These are phyloP conservation scores for Euleptes europaea DNA, from an alignment of 2,113 vertebrate genomes.

Conservation along the genomic window DNA sequence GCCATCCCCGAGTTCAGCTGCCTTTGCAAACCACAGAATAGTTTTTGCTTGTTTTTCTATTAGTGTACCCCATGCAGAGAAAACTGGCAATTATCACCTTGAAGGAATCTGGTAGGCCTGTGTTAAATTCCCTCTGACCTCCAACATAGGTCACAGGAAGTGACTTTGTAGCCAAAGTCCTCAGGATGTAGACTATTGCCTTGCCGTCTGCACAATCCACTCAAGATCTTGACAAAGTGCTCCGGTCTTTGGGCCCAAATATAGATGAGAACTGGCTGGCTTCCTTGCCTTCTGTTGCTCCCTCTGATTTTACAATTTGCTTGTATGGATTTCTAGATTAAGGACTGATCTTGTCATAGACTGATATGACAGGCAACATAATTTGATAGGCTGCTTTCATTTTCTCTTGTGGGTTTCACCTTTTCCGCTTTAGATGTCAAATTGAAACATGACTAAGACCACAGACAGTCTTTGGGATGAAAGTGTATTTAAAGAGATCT, in stretches of 20 bases:
- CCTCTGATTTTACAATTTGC: background rate
- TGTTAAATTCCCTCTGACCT: slow-evolving; percentile 83
- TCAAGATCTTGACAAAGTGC: slow-evolving; percentile 5
- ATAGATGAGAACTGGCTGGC: background rate
- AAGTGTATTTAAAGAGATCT: too few species aligned
- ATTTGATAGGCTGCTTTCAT: too few species aligned
- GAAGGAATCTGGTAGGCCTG: slow-evolving; percentile 80
- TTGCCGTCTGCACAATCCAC: slow-evolving; percentile 1
- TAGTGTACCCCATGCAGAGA: slow-evolving; percentile 77
- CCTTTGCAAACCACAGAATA: slow-evolving; percentile 26
- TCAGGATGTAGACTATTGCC: slow-evolving; percentile 19
- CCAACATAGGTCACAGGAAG: slow-evolving; percentile 73
- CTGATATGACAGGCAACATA: too few species aligned
- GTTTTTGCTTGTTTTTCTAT: slow-evolving; percentile 74
- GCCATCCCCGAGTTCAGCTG: slow-evolving; percentile 70
- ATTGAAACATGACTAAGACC: too few species aligned
- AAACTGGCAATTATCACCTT: slow-evolving; percentile 83
- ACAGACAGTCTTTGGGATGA: too few species aligned
- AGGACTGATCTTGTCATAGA: too few species aligned
- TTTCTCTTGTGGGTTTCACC: too few species aligned
- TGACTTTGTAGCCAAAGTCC: slow-evolving; percentile 55
- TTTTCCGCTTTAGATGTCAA: too few species aligned
- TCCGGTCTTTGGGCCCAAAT: background rate
- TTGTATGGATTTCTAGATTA: too few species aligned
- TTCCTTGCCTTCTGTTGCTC: background rate